Evolutionary conservation across 2,797 vertebrate species (phyloP).

Genomic region (Helicolenus hilgendorfi): DNA sequence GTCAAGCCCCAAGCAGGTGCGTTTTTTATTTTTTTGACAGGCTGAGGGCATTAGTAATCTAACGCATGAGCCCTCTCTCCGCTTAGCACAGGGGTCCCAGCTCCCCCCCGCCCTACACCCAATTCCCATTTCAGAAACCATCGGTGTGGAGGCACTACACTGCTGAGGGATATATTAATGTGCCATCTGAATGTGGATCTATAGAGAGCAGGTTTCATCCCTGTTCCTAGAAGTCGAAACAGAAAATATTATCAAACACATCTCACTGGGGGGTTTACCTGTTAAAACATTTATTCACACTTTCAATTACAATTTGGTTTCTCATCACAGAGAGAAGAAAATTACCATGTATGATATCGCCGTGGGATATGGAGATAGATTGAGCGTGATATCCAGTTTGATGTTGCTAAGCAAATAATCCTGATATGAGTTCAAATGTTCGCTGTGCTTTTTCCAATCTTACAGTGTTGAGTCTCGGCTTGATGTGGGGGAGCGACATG

Average conservation of each 20-base stretch:
- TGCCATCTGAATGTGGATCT: conserved; percentile 84
- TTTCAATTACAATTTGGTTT: conserved; percentile 77
- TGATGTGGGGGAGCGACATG: neutral
- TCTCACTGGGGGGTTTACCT: conserved; percentile 65
- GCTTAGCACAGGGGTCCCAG: conserved; percentile 56
- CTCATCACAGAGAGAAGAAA: conserved; percentile 56
- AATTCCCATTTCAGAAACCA: conserved; percentile 79
- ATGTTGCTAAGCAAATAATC: conserved; percentile 64
- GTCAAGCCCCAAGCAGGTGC: conserved; percentile 87
- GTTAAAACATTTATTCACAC: conserved; percentile 82
- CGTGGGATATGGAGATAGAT: conserved; percentile 70
- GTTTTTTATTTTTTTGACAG: conserved; percentile 80
- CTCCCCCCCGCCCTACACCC: conserved; percentile 9
- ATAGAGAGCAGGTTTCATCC: conserved; percentile 61
- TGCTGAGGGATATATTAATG: conserved; percentile 75
- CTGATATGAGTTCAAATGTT: conserved; percentile 45
- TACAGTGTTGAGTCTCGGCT: conserved; percentile 17
- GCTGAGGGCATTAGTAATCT: conserved; percentile 81
- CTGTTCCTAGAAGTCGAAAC: conserved; percentile 59
- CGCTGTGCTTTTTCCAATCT: conserved; percentile 22
- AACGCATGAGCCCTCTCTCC: conserved; percentile 71
- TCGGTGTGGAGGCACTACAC: conserved; percentile 49
- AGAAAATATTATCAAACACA: conserved; percentile 69
- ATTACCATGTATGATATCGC: conserved; percentile 54
- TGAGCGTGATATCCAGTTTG: conserved; percentile 52